Conservation (phyloP, 1,140 invertebrate species). For the Melitaea cinxia region DNA sequence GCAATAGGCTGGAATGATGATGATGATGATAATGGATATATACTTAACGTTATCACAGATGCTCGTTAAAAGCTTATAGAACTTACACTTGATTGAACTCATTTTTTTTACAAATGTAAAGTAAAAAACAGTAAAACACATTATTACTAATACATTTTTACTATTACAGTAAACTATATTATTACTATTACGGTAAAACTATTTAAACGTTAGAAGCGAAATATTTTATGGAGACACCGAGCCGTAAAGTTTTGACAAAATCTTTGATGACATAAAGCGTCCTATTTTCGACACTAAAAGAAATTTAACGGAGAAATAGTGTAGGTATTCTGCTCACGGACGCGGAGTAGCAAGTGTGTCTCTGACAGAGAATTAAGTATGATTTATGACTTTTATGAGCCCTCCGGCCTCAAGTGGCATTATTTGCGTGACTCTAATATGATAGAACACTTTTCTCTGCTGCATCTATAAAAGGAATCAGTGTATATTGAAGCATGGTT, state of each 20-base stretch:
- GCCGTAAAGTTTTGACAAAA: slow-evolving; percentile 18
- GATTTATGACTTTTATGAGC: slow-evolving; percentile 64
- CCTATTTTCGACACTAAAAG: slow-evolving; percentile 28
- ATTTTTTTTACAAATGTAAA: too few species aligned
- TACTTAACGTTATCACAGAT: too few species aligned
- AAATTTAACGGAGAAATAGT: slow-evolving; percentile 36
- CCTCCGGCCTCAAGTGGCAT: slow-evolving; percentile 37
- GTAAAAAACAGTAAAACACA: too few species aligned
- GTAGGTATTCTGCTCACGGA: slow-evolving; percentile 59
- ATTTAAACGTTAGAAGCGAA: too few species aligned
- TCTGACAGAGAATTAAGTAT: slow-evolving; percentile 61
- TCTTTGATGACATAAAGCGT: slow-evolving; percentile 28
- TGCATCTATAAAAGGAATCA: slow-evolving; percentile 11
- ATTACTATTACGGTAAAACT: too few species aligned
- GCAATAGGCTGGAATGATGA: too few species aligned
- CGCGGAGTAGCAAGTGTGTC: slow-evolving; percentile 50
- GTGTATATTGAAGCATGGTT: not conserved
- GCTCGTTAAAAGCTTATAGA: too few species aligned
- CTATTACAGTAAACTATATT: too few species aligned
- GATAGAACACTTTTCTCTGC: slow-evolving; percentile 31
- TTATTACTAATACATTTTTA: too few species aligned
- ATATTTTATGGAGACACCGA: not conserved
- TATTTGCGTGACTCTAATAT: slow-evolving; percentile 47
- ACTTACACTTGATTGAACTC: too few species aligned
- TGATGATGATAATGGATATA: too few species aligned